Conservation (phyloP, 2,113 vertebrate genomes). For the Brevimyrus niger region DNA sequence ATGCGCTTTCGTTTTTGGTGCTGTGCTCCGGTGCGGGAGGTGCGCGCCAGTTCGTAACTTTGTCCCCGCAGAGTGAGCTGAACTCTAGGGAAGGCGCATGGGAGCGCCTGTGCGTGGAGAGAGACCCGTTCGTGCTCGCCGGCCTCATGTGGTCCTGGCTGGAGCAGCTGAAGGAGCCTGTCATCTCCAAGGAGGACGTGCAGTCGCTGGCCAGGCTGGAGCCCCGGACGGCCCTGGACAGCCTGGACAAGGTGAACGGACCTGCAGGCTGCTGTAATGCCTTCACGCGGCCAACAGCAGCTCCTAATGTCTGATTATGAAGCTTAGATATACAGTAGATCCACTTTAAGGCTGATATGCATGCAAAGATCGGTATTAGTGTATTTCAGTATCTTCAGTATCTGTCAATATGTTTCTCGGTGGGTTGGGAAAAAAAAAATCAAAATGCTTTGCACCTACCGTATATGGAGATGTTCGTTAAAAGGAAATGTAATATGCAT, state of each 20-base stretch:
- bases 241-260: slow-evolving; percentile 73
- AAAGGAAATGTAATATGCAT: background rate
- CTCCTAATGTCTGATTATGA: background rate
- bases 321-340: background rate
- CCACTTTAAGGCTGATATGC: background rate
- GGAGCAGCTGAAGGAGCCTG: slow-evolving; percentile 86
- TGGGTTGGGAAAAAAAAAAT: background rate
- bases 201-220: slow-evolving; percentile 55
- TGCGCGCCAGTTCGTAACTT: background rate
- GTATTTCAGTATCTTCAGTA: background rate
- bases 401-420: background rate
- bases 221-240: slow-evolving; percentile 62
- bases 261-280: background rate
- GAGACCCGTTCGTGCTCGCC: slow-evolving; percentile 79
- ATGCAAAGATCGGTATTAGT: background rate
- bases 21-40: background rate
- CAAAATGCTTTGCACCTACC: background rate
- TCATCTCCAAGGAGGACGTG: slow-evolving; percentile 71
- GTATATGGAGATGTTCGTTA: background rate
- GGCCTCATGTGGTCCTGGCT: slow-evolving; percentile 96
- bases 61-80: slow-evolving; percentile 72
- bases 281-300: background rate
- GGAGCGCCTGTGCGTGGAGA: slow-evolving; percentile 80
- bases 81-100: slow-evolving; percentile 86
- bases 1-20: background rate